Conservation (phyloP, 1,140 invertebrate genomes). For the Formica exsecta region DNA sequence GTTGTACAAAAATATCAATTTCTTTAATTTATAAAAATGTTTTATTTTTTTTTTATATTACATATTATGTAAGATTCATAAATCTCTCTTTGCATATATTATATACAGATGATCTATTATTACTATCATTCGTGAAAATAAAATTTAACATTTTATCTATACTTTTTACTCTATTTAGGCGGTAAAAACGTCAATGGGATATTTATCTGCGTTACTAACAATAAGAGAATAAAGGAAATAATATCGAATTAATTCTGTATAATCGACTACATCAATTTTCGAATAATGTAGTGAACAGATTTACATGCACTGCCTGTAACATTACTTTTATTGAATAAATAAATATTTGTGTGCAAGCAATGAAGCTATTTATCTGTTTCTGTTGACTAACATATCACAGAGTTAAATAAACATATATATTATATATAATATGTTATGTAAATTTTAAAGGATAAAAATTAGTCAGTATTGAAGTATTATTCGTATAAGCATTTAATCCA, state of each 20-base stretch:
- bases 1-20: background rate
- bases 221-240: background rate
- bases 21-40: no score
- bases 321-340: background rate
- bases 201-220: background rate
- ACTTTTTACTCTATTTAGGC: background rate
- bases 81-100: background rate
- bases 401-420: background rate
- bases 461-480: no score
- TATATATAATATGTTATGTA: background rate
- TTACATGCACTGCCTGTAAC: slow-evolving; percentile 2
- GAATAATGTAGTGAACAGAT: background rate
- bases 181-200: slow-evolving; percentile 11
- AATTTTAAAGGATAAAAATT: background rate
- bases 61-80: background rate
- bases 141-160: background rate
- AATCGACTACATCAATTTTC: background rate
- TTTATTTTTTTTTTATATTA: background rate
- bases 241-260: background rate
- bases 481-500: no score
- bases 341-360: background rate
- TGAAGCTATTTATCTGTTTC: background rate
- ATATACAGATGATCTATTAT: no score
- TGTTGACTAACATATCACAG: background rate
- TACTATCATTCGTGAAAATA: no score